Percentiles rank a stretch among this genome's conserved stretches.
Conservation (phyloP, 2,888 invertebrate species). For the Hylaea fasciaria region DNA sequence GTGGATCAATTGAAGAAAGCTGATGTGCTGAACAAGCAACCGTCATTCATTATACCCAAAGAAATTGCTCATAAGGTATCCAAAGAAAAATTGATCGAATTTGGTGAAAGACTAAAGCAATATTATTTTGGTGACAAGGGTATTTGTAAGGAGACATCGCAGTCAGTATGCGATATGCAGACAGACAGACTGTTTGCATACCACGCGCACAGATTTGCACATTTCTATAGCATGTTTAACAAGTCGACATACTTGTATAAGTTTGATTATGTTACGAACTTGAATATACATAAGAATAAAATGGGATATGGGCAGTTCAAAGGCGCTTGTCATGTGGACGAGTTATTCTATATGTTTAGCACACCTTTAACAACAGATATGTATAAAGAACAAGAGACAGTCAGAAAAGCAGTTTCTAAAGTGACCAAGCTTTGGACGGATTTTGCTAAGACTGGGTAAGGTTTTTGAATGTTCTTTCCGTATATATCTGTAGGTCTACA, state of each 20-base stretch:
- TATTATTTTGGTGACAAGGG: conserved; percentile 58
- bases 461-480: not conserved
- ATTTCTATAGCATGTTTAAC: conserved; percentile 50
- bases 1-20: conserved; percentile 51
- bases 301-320: conserved; percentile 44
- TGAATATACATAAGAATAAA: conserved; percentile 59
- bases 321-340: conserved; percentile 79
- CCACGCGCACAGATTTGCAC: conserved; percentile 58
- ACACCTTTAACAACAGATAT: conserved; percentile 59
- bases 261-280: conserved; percentile 61
- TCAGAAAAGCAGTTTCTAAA: conserved; percentile 60
- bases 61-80: conserved; percentile 54
- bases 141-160: conserved; percentile 46
- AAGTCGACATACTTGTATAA: conserved; percentile 59
- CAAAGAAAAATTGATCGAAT: conserved; percentile 36
- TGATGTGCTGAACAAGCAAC: conserved; percentile 50
- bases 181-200: conserved; percentile 60
- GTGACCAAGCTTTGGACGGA: conserved; percentile 76
- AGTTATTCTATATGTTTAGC: conserved; percentile 76
- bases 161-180: conserved; percentile 49
- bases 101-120: conserved; percentile 57
- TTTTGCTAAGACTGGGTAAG: conserved; percentile 71
- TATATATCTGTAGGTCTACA: not conserved
- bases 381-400: conserved; percentile 55
- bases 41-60: conserved; percentile 57